phyloP scores from a whole-genome alignment of 2,797 vertebrate genomes.

The Harpagifer antarcticus region DNA sequence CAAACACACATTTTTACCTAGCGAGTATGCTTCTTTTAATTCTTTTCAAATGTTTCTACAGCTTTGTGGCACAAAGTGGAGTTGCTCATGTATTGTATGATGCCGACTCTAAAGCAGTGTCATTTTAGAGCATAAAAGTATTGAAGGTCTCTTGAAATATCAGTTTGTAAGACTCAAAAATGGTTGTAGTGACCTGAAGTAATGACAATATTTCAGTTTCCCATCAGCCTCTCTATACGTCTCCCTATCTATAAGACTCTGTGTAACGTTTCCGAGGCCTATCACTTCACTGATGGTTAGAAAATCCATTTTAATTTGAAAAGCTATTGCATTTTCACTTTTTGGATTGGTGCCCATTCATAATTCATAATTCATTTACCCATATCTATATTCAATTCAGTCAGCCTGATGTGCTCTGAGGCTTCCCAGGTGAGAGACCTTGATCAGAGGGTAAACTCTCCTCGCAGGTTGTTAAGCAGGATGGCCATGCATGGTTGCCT shows the following conservation, averaged over 20 bases:
- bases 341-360: slow-evolving; percentile 75
- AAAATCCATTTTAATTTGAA: slow-evolving; percentile 75
- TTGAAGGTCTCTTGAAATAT: background rate
- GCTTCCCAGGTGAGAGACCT: slow-evolving; percentile 77
- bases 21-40: background rate
- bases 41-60: background rate
- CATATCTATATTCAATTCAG: slow-evolving; percentile 77
- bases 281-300: slow-evolving; percentile 43
- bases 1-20: background rate
- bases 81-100: slow-evolving; percentile 2
- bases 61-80: background rate
- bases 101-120: background rate
- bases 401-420: slow-evolving; percentile 59
- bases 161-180: too few species aligned
- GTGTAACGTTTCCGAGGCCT: slow-evolving; percentile 31
- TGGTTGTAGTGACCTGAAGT: too few species aligned
- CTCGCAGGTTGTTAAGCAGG: slow-evolving; percentile 36
- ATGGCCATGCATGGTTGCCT: slow-evolving; percentile 44
- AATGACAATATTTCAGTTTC: background rate
- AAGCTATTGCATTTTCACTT: slow-evolving; percentile 69
- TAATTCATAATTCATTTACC: slow-evolving; percentile 79
- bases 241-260: slow-evolving; percentile 17
- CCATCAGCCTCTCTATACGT: background rate
- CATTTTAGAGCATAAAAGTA: background rate
- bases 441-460: slow-evolving; percentile 73